Base-by-base conservation (phyloP, 2,797 vertebrate genomes). In the Limnodromus scolopaceus region DNA sequence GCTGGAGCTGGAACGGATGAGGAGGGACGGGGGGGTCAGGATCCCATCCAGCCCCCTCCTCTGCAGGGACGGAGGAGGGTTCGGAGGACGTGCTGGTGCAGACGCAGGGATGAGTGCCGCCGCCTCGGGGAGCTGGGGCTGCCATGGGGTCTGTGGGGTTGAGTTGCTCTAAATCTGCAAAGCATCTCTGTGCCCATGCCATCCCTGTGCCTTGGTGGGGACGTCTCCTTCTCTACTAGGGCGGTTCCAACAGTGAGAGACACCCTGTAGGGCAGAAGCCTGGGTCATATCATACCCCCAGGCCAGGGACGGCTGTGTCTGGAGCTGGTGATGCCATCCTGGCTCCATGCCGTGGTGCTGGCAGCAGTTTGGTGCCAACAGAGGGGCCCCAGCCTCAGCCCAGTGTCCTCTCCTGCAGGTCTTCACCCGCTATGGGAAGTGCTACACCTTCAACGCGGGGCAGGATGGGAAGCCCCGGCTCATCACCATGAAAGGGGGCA, bases 381-480 rank as follows among this genome's bases (percentile, higher is more conserved):
- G 79, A 81, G 39, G 45, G 6, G 11, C 16, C 81, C 41, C 61
- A 3, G 49, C 32, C 61, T 80, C 68, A 89, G 39, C 66, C 39
- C 39, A 1, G 0, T n/a, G 58, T 82, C 75, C 58, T 80, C 48
- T 75, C 72, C 46, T 1, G 38, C 96, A 94, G 91, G 92, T 91
- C 70, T 96, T 96, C 97, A 99, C 99, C 0, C 98, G 99, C 89
- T 99, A 99, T 1, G 99, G 99, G 75, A 99, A 99, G 95, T 99
- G 99, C 97, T 99, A 99, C 98, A 99, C 99, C 5, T 99, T 99
- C 96, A 99, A 99, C 51, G 99, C 99, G 0, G 99, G 99, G 58
- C 98, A 99, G 95, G 99, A 99, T 19, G 99, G 99, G 83, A 98
- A 98, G 86, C 98, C 99, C 0, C 98, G 99, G 61, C 97, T 99